These are phyloP conservation scores for Drosophila recens DNA, from an alignment of 2,888 invertebrate genomes.

Conservation along the genomic window DNA sequence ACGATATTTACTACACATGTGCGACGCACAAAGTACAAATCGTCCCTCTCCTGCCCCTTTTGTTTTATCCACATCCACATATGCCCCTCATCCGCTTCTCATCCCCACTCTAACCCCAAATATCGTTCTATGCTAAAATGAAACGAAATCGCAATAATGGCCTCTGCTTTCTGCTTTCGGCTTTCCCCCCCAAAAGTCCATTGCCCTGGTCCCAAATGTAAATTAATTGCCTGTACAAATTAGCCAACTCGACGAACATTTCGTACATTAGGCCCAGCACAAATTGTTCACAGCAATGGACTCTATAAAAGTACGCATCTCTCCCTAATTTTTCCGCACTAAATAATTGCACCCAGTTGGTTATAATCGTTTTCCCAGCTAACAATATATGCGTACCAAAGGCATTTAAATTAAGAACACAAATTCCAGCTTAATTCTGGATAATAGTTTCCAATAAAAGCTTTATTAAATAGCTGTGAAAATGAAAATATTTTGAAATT, in stretches of 20 bases:
- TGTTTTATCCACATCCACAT: conserved; percentile 5
- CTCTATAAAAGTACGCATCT: conserved; percentile 20
- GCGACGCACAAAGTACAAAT: conserved; percentile 40
- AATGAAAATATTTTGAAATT: background rate
- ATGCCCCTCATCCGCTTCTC: background rate
- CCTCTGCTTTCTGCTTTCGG: background rate
- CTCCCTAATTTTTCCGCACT: conserved; percentile 2
- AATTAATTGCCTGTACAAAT: conserved; percentile 78
- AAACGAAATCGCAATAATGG: conserved; percentile 70
- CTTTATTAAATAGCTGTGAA: background rate
- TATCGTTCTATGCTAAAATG: conserved; percentile 37
- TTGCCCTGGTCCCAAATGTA: conserved; percentile 57
- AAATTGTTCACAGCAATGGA: conserved; percentile 38
- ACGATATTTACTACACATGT: conserved; percentile 49
- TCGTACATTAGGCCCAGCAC: conserved; percentile 54
- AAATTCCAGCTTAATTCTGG: background rate
- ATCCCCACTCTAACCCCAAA: background rate
- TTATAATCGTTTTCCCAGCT: conserved; percentile 9
- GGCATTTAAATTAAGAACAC: background rate
- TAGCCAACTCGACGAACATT: conserved; percentile 63
- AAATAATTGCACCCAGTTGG: conserved; percentile 21
- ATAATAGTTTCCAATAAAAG: background rate
- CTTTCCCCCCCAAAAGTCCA: background rate
- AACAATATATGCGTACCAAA: conserved; percentile 11
- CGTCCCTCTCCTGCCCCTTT: background rate